Evolutionary conservation across 2,797 vertebrate species (phyloP), one percentile per base, ranked within the genome.

Genomic region (Sebastes trivittatus): DNA sequence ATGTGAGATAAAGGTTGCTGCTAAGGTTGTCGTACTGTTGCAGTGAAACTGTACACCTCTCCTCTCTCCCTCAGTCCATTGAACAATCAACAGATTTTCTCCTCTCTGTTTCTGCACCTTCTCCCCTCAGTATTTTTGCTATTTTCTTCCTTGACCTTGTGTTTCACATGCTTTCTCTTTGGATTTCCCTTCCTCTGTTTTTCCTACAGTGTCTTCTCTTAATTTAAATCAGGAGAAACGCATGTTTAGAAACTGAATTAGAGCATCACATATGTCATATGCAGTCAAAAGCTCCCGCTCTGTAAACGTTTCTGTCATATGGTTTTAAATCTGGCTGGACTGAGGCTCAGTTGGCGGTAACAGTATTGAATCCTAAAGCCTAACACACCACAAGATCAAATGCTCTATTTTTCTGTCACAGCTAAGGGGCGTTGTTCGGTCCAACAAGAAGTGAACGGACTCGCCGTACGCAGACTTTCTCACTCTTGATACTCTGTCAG

Each of bases 1-100:
- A 71, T 56, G 25, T 7, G 49, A 77, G 60, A 76, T 74, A 58
- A 67, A 75, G 22, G 25, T 74, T 72, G 42, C 55, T 34, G 25
- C 52, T 8, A 46, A 78, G 22, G 16, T 63, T 72, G 18, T 67
- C 2, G 1, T 49, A 56, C 36, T 61, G 62, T 25, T 69, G 14
- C 22, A 23, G n/a, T 36, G 27, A 7, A 23, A n/a, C 22, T 62
- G n/a, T 20, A 11, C 10, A 20, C 13, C 27, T 55, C 32, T 16
- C 6, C 11, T 60, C 18, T n/a, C 7, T 23, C 46, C 18, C 32
- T 34, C 30, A 56, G 1, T 65, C 25, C 13, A 54, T 46, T 10
- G 1, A 59, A 23, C 7, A 62, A 34, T 65, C n/a, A 29, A 38
- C 22, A 27, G 20, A 46, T 64, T 72, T 20, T 16, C 34, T 13